These are phyloP conservation scores for Dexiosoma caninum DNA, from an alignment of 2,888 invertebrate species.

Conservation along the genomic window DNA sequence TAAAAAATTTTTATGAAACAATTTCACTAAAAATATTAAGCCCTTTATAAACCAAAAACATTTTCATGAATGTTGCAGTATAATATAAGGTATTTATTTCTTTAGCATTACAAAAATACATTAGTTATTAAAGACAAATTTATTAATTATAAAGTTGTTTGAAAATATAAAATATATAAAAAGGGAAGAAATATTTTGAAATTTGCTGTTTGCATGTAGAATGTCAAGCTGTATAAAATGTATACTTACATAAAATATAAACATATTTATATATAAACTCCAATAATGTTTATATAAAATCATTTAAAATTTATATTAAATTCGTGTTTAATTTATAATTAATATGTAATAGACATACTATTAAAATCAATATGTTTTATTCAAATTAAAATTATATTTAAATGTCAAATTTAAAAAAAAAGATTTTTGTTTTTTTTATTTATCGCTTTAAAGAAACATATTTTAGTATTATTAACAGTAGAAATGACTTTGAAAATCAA, in stretches of 20 bases:
- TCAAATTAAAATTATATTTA: neutral
- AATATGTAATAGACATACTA: constrained; percentile 18
- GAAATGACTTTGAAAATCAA: constrained; percentile 49
- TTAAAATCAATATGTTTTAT: constrained; percentile 13
- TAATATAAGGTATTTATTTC: neutral
- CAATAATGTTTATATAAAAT: constrained; percentile 24
- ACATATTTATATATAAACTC: neutral
- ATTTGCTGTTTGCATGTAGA: constrained; percentile 30
- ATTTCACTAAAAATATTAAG: neutral
- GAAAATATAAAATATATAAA: neutral
- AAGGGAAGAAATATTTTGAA: neutral
- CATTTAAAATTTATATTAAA: constrained; percentile 4
- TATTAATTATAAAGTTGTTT: neutral
- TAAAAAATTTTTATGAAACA: neutral
- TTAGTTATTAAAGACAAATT: neutral
- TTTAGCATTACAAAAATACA: neutral
- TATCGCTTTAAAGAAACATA: neutral
- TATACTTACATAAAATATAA: neutral
- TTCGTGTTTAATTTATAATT: neutral
- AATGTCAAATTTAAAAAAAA: neutral
- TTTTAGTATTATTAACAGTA: constrained; percentile 53
- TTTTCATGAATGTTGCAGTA: too few relatives aligned
- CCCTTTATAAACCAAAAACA: neutral
- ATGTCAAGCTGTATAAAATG: constrained; percentile 48
- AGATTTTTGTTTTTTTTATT: constrained; percentile 20